These are phyloP conservation scores for Todiramphus saurophagus DNA, from an alignment of 2,113 vertebrate species.

Conservation along the genomic window DNA sequence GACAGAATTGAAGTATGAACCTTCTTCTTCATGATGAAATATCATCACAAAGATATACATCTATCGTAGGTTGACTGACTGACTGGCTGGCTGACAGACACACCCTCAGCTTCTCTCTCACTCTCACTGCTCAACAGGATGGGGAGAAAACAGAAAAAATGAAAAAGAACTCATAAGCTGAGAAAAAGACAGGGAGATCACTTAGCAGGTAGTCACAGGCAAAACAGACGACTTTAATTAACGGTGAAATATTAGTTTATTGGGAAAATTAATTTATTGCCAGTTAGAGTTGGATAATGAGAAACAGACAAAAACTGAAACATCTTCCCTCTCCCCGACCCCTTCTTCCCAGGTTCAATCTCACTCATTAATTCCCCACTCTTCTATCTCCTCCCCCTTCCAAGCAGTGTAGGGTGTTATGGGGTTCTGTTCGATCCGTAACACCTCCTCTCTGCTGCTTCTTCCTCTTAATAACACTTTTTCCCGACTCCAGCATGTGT, in stretches of 20 bases:
- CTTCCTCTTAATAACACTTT: neutral
- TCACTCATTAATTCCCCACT: neutral
- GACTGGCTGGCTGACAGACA: neutral
- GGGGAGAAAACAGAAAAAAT: neutral
- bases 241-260: neutral
- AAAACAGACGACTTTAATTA: neutral
- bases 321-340: neutral
- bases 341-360: neutral
- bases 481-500: neutral
- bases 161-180: neutral
- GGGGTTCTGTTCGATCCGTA: fast-evolving
- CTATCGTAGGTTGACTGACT: neutral
- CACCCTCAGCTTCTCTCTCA: neutral
- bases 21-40: neutral
- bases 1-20: neutral
- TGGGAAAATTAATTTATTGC: neutral
- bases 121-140: neutral
- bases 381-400: neutral
- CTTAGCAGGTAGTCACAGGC: neutral
- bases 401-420: fast-evolving
- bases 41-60: neutral
- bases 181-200: neutral
- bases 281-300: neutral
- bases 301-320: neutral
- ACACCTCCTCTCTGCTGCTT: neutral